Percentiles rank a stretch among this genome's conserved stretches.
Evolutionary conservation across 2,113 vertebrate genomes (phyloP).

Genomic region (Sphyrna mokarran): DNA sequence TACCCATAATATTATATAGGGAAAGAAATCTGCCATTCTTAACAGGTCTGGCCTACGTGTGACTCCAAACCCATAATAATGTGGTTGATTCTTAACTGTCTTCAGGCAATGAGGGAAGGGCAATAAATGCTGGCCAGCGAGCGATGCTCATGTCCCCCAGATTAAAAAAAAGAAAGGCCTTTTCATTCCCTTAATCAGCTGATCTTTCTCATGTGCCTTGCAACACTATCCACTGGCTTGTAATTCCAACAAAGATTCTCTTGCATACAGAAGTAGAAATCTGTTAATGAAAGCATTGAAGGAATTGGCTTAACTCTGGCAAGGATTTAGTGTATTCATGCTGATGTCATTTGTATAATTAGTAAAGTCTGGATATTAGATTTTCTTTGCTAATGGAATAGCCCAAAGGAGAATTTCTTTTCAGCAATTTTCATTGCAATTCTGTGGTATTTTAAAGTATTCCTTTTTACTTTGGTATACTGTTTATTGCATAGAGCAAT

Average conservation of each 20-base stretch:
- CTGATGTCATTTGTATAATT: not conserved
- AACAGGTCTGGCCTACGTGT: no score
- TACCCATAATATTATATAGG: no score
- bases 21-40: no score
- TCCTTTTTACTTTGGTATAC: not conserved
- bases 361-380: not conserved
- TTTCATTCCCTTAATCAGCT: not conserved
- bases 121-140: no score
- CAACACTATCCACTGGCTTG: not conserved
- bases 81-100: no score
- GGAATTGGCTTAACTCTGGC: not conserved
- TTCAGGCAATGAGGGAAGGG: no score
- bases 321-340: not conserved
- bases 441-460: not conserved
- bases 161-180: no score
- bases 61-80: no score
- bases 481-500: not conserved
- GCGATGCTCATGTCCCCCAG: no score
- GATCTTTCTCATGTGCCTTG: not conserved
- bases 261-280: not conserved
- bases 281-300: not conserved
- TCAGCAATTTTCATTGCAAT: not conserved
- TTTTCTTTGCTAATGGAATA: not conserved
- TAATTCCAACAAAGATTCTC: not conserved
- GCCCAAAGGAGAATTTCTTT: not conserved